Conservation (phyloP, 2,113 vertebrate genomes). For the Brienomyrus brachyistius region DNA sequence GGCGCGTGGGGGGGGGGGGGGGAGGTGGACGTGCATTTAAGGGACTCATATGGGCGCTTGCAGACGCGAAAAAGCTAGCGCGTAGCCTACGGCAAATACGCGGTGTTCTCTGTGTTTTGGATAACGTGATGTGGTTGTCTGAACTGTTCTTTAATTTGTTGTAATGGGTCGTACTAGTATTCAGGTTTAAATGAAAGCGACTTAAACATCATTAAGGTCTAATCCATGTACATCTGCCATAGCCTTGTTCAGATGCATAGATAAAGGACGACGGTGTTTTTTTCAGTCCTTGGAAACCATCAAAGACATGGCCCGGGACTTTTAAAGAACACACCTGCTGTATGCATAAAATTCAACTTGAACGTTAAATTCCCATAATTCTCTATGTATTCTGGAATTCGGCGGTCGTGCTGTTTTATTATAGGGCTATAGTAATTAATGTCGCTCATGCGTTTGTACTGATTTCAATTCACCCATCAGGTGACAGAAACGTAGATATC, state of each 20-base stretch:
- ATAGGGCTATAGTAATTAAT: not conserved
- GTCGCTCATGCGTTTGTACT: not conserved
- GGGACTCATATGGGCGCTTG: not conserved
- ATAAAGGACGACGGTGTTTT: not conserved
- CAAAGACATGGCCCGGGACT: not conserved
- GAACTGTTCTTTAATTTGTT: conserved; percentile 3
- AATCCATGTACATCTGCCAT: not conserved
- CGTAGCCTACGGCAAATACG: not conserved
- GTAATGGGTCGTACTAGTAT: not conserved
- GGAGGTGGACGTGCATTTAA: not conserved
- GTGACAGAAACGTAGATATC: not conserved
- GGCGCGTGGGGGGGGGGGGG: not conserved
- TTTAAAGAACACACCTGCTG: not conserved
- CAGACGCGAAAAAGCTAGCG: not conserved
- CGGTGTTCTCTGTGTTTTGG: not conserved
- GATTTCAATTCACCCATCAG: not conserved
- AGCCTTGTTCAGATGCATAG: not conserved
- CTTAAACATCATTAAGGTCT: not conserved
- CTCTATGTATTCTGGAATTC: not conserved
- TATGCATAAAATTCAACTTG: not conserved
- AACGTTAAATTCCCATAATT: not conserved
- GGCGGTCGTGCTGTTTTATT: not conserved
- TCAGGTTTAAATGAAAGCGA: conserved; percentile 7
- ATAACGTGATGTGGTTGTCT: not conserved
- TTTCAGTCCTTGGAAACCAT: not conserved